Percentiles rank a stretch among this genome's conserved stretches.
These are phyloP conservation scores for Cephalotes varians DNA, from an alignment of 2,888 invertebrate genomes.

Conservation along the genomic window DNA sequence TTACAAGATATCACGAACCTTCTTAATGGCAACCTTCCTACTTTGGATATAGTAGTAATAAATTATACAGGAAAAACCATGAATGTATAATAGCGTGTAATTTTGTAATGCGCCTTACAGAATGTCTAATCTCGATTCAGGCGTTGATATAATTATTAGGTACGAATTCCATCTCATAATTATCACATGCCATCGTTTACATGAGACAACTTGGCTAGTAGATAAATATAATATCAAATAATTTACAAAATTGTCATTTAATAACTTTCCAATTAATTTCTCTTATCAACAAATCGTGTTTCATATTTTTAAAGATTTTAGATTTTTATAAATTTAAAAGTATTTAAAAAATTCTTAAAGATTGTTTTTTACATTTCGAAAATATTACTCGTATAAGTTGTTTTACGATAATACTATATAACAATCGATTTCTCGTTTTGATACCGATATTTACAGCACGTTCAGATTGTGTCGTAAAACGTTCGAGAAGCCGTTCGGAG, in stretches of 20 bases:
- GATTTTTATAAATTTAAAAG: neutral
- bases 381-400: neutral
- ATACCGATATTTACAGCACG: neutral
- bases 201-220: neutral
- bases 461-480: neutral
- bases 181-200: neutral
- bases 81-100: conserved; percentile 14
- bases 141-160: conserved; percentile 9
- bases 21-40: neutral
- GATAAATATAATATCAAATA: neutral
- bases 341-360: neutral
- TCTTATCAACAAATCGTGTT: neutral
- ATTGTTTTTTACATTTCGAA: neutral
- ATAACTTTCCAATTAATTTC: neutral
- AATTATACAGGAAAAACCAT: conserved; percentile 17
- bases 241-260: neutral
- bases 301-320: neutral
- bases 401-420: neutral
- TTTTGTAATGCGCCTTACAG: conserved; percentile 1
- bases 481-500: neutral
- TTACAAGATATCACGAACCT: conserved; percentile 28
- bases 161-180: neutral
- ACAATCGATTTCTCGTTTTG: neutral
- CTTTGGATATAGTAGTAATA: conserved; percentile 25
- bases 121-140: conserved; percentile 14